These are phyloP conservation scores for Pachypsylla venusta DNA, from an alignment of 1,140 invertebrate species.

Conservation along the genomic window DNA sequence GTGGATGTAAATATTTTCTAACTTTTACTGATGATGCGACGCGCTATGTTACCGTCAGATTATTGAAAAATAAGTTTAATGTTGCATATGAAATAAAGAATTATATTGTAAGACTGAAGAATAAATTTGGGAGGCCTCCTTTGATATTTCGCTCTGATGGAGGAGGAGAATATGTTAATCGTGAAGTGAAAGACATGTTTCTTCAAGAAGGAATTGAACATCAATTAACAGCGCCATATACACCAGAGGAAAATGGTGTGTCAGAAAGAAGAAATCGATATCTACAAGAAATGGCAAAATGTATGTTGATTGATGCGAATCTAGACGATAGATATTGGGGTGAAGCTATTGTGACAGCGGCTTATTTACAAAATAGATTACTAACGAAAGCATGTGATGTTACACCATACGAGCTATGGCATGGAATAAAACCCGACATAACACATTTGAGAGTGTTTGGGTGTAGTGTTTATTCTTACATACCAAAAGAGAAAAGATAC, in stretches of 20 bases:
- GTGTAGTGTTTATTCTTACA: constrained; percentile 13
- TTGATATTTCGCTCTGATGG: constrained; percentile 13
- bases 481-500: constrained; percentile 6
- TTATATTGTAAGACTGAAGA: constrained; percentile 27
- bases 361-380: constrained; percentile 15
- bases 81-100: constrained; percentile 28
- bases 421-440: constrained; percentile 11
- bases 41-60: constrained; percentile 28
- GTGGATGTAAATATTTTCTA: constrained; percentile 28
- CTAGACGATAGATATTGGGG: constrained; percentile 25
- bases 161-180: constrained; percentile 16
- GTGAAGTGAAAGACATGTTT: constrained; percentile 20
- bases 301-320: constrained; percentile 24
- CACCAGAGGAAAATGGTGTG: constrained; percentile 28
- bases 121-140: constrained; percentile 22
- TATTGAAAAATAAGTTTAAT: constrained; percentile 31
- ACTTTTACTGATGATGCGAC: constrained; percentile 30
- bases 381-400: constrained; percentile 7
- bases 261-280: constrained; percentile 28
- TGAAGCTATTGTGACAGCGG: constrained; percentile 23
- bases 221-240: constrained; percentile 25
- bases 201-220: constrained; percentile 25
- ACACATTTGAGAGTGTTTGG: constrained; percentile 14
- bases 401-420: constrained; percentile 12
- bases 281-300: constrained; percentile 23